These are phyloP conservation scores for Hestina assimilis DNA, from an alignment of 1,140 invertebrate species.

Conservation along the genomic window DNA sequence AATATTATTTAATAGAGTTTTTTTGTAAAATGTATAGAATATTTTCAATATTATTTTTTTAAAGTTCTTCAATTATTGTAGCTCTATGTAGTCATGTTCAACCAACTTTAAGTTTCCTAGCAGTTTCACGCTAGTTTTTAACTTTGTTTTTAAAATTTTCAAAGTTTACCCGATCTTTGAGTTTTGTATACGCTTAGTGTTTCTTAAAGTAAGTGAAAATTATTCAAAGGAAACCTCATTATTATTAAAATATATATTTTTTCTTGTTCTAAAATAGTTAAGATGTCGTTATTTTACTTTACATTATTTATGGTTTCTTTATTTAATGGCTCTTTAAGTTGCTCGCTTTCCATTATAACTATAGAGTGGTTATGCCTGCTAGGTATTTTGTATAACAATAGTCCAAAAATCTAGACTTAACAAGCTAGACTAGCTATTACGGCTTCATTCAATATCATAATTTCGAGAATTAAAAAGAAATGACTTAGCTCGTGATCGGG, in stretches of 20 bases:
- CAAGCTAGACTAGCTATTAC: too few relatives aligned
- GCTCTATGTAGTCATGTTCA: slow-evolving; percentile 17
- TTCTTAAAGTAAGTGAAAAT: slow-evolving; percentile 15
- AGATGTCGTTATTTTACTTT: background rate
- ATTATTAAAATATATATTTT: slow-evolving; percentile 16
- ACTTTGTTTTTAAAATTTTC: slow-evolving; percentile 38
- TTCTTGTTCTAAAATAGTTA: background rate
- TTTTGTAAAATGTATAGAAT: too few relatives aligned
- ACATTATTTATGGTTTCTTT: background rate
- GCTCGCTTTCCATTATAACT: too few relatives aligned
- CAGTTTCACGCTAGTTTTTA: slow-evolving; percentile 35
- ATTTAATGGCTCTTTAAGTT: too few relatives aligned
- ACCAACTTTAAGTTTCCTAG: slow-evolving; percentile 32
- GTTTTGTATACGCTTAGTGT: slow-evolving; percentile 32
- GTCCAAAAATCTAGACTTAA: too few relatives aligned
- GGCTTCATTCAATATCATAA: too few relatives aligned
- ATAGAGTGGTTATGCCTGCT: too few relatives aligned
- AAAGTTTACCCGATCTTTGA: slow-evolving; percentile 26
- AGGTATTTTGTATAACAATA: too few relatives aligned
- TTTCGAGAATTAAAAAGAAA: too few relatives aligned
- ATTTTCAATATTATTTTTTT: background rate
- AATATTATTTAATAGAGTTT: too few relatives aligned
- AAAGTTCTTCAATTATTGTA: background rate
- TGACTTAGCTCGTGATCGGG: too few relatives aligned
- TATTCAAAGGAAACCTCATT: slow-evolving; percentile 10